Evolutionary conservation across 2,113 vertebrate species (phyloP), one percentile per base, ranked within the genome.

Genomic region (Pogona vitticeps): DNA sequence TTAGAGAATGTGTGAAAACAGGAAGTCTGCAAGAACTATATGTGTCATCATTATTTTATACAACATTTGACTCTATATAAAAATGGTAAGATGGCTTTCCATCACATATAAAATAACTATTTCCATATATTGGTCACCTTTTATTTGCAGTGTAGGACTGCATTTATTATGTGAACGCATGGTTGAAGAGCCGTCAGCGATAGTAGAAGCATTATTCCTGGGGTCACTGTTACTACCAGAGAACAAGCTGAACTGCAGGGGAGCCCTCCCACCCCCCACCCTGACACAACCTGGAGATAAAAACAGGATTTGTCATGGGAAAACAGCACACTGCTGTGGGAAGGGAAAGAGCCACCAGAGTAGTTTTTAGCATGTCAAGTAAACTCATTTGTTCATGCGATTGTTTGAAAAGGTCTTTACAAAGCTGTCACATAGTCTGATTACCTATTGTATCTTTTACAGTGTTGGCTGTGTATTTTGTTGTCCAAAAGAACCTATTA

Each of bases 391-490:
- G 36, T n/a, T 86, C 2, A 21, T 31, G 36, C 67, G 8, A 31
- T 65, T 14, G 23, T 13, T 20, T 42, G 18, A 61, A 73, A 86
- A 75, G 46, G 21, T 17, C 42, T 20, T 4, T 12, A 9, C 6
- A 13, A 76, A 76, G 31, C 40, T 20, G 15, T 36, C 1, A 65
- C 85, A 33, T 21, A 13, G 36, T 1, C 2, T 61, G 15, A 10
- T 23, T 13, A 3, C 71, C 36, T 33, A 79, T 67, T 79, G 68
- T 28, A 10, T 86, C 20, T 91, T 20, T 93, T 96, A 17, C 93
- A 99, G 98, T 89, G 97, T 99, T 83, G 99, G 98, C 87, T 99
- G 96, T 87, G 95, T 99, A 56, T 99, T 99, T 96, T 99, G 99
- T 94, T 96, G 97, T 91, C 97, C 96, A 26, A 99, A 97, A 93